Conservation (phyloP, 2,113 vertebrate genomes). For the Myotis yumanensis region DNA sequence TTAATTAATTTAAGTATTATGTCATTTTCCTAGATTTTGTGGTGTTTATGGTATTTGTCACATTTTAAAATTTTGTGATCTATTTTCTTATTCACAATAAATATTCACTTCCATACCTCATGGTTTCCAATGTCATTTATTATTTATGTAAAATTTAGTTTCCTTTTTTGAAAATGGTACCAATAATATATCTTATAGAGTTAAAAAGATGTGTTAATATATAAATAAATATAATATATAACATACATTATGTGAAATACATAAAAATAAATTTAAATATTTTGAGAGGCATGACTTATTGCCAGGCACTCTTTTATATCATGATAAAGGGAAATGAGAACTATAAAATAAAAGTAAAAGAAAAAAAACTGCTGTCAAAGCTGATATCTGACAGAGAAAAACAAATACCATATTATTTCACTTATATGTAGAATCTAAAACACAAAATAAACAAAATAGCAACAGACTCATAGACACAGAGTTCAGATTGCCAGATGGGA, state of each 20-base stretch:
- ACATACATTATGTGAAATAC: neutral
- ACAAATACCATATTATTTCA: neutral
- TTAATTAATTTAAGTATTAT: neutral
- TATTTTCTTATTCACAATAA: slow-evolving; percentile 4
- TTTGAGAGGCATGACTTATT: neutral
- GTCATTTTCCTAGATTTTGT: neutral
- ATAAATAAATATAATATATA: neutral
- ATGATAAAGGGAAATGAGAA: neutral
- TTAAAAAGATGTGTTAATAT: neutral
- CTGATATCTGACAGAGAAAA: neutral
- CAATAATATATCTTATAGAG: neutral
- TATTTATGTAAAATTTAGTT: slow-evolving; percentile 30
- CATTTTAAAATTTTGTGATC: neutral
- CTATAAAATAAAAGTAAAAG: neutral
- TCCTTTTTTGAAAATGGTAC: slow-evolving; percentile 9
- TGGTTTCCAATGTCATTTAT: neutral
- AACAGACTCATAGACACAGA: neutral
- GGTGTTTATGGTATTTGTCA: neutral
- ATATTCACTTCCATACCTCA: neutral
- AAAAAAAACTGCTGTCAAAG: neutral
- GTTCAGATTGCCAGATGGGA: neutral
- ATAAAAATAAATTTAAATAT: neutral
- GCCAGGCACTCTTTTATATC: neutral
- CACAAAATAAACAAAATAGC: neutral
- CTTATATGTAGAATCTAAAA: neutral